A percentile compares a stretch with the other conserved stretches of the same genome.
Evolutionary conservation across 2,797 vertebrate genomes (phyloP).

Genomic region (Megaceryle alcyon): DNA sequence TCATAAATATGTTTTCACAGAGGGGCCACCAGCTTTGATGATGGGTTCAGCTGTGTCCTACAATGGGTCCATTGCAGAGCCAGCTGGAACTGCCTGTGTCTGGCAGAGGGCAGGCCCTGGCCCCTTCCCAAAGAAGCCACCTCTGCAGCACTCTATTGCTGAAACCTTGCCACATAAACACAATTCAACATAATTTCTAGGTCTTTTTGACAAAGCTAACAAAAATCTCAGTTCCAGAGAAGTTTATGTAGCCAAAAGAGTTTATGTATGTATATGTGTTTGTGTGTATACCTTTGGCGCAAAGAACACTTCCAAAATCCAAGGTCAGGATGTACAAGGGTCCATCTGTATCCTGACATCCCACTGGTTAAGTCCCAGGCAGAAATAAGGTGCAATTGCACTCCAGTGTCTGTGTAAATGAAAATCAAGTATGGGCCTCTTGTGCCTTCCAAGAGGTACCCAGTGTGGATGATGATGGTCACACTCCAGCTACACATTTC

Average conservation of each 20-base stretch:
- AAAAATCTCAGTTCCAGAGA: background rate
- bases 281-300: background rate
- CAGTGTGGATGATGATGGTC: background rate
- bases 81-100: background rate
- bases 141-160: background rate
- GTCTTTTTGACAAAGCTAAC: background rate
- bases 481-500: background rate
- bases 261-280: background rate
- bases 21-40: background rate
- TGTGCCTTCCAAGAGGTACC: background rate
- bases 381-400: background rate
- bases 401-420: background rate
- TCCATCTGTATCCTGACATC: background rate
- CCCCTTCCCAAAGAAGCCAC: background rate
- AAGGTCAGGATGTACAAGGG: background rate
- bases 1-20: background rate
- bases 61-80: background rate
- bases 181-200: background rate
- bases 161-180: background rate
- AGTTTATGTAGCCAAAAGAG: background rate
- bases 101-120: background rate
- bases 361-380: background rate
- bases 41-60: background rate
- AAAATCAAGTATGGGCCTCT: background rate
- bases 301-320: background rate